Evolutionary conservation across 1,140 invertebrate species (phyloP).

Genomic region (Drosophila sp.): DNA sequence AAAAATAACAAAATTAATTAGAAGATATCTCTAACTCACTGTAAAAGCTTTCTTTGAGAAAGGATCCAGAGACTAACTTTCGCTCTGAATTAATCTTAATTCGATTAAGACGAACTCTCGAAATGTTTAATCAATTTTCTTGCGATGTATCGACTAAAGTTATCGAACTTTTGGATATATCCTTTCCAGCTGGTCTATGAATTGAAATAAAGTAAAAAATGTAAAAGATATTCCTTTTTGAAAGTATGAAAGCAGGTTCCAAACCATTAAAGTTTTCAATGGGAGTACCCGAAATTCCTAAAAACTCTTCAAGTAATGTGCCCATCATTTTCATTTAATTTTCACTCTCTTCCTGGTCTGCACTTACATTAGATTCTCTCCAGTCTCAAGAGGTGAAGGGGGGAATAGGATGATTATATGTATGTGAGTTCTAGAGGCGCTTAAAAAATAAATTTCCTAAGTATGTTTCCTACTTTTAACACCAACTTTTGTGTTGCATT

Average conservation of each 20-base stretch:
- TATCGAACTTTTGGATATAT: no score
- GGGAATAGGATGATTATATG: background rate
- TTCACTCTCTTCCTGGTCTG: background rate
- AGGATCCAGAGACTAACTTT: background rate
- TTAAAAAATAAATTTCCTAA: background rate
- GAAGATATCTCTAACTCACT: background rate
- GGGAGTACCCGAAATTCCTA: background rate
- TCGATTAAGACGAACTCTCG: no score
- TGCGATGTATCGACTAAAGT: no score
- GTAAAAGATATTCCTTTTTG: no score
- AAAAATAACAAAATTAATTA: background rate
- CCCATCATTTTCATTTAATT: background rate
- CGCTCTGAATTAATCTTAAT: no score
- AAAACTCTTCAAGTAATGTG: constrained; percentile 2
- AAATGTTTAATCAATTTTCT: no score
- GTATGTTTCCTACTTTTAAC: constrained; percentile 1
- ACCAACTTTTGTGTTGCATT: constrained; percentile 1
- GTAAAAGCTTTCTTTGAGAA: background rate
- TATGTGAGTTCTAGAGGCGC: constrained; percentile 2
- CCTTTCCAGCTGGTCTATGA: no score
- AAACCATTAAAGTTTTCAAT: background rate
- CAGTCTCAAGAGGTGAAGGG: no score
- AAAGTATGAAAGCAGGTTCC: background rate
- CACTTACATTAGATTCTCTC: no score
- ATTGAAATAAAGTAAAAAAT: no score